These are phyloP conservation scores for Charanyca ferruginea DNA, from an alignment of 2,888 invertebrate genomes.

Conservation along the genomic window DNA sequence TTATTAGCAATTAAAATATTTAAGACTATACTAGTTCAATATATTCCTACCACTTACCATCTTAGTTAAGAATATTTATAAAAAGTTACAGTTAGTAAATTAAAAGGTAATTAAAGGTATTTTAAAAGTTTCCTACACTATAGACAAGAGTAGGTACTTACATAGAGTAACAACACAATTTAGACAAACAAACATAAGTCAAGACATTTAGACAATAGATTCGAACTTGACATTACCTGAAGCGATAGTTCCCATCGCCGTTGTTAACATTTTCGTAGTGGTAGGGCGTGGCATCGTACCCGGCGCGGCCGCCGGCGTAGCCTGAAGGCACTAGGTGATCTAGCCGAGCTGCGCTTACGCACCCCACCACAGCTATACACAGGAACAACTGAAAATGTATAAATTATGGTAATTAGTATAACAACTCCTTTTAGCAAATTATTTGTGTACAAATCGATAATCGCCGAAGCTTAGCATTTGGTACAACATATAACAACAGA, in stretches of 20 bases:
- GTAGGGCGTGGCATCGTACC: slow-evolving; percentile 83
- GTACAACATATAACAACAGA: no score
- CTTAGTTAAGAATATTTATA: no score
- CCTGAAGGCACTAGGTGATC: slow-evolving; percentile 81
- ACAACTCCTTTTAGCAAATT: background rate
- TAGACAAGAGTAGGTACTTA: no score
- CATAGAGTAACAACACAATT: slow-evolving; percentile 4
- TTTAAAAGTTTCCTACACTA: no score
- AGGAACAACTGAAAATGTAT: slow-evolving; percentile 74
- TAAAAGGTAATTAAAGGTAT: no score
- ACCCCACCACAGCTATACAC: slow-evolving; percentile 70
- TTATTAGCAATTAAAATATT: no score
- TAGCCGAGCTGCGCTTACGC: slow-evolving; percentile 76
- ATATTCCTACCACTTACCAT: no score
- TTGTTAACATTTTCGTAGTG: slow-evolving; percentile 92
- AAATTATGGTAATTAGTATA: background rate
- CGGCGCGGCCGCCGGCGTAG: slow-evolving; percentile 72
- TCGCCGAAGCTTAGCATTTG: background rate
- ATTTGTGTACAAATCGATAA: slow-evolving; percentile 5
- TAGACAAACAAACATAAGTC: slow-evolving; percentile 4
- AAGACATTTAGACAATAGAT: slow-evolving; percentile 76
- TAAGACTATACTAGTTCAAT: no score
- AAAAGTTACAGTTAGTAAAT: no score
- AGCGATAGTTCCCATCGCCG: slow-evolving; percentile 92
- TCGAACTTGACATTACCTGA: slow-evolving; percentile 89